Conservation (phyloP, 2,888 invertebrate species). For the Cephus pulcher region DNA sequence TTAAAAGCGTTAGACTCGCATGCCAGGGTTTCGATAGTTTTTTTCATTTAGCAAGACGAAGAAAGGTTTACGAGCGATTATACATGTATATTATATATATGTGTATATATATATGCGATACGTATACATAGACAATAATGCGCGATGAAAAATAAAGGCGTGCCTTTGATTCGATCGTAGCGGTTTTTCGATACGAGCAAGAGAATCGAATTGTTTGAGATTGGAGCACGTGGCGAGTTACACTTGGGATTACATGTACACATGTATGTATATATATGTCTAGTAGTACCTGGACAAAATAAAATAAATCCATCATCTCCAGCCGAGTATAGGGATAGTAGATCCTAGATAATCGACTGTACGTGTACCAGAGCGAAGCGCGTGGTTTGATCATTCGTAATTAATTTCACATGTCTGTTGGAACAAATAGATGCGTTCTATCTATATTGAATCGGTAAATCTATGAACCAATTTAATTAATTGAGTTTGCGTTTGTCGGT, state of each 20-base stretch:
- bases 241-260: background rate
- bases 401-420: slow-evolving; percentile 19
- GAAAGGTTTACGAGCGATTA: too few relatives aligned
- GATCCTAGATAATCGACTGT: background rate
- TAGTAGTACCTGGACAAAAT: background rate
- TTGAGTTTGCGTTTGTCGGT: slow-evolving; percentile 19
- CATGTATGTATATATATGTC: background rate
- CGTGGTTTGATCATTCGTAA: slow-evolving; percentile 14
- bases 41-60: too few relatives aligned
- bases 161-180: too few relatives aligned
- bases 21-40: too few relatives aligned
- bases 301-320: background rate
- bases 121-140: too few relatives aligned
- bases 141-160: too few relatives aligned
- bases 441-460: slow-evolving; percentile 23
- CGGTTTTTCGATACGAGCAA: too few relatives aligned
- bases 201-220: background rate
- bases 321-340: background rate
- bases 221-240: background rate
- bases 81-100: too few relatives aligned
- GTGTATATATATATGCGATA: too few relatives aligned
- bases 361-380: background rate
- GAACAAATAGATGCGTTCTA: slow-evolving; percentile 19
- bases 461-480: slow-evolving; percentile 23
- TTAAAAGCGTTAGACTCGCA: too few relatives aligned